Evolutionary conservation across 2,888 invertebrate species (phyloP), one percentile per base, ranked within the genome.

Genomic region (Lottia gigantea): DNA sequence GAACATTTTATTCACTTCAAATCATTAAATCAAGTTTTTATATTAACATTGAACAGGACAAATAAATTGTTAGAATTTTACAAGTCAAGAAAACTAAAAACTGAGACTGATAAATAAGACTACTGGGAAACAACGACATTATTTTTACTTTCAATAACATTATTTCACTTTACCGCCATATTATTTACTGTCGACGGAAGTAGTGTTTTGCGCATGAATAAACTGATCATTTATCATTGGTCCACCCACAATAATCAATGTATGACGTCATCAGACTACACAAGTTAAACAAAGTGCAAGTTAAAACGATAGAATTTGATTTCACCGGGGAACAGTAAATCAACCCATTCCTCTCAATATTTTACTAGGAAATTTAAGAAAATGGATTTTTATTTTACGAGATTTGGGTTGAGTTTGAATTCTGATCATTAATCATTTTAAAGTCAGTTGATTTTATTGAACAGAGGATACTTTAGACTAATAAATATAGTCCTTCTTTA

Each of bases 271-370:
- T 40, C 40, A 40, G 40, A 40, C 55, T 55, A 23, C 23, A 55
- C 19, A 55, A 55, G 55, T 55, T 55, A 55, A 55, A 55, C 55
- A 55, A 55, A 55, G 40, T 55, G 55, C 55, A 55, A 55, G 55
- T 15, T 14, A 23, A 7, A 40, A 40, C 7, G 40, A 40, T 40
- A 40, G 8, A 40, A 40, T n/a, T 19, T 55, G 55, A 55, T 55
- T 55, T 55, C 55, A 55, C 55, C 19, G 11, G 55, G 55, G 55
- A 55, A 23, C 55, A 23, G 55, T 55, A 55, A 55, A 55, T 55
- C 55, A 55, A 55, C 55, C 40, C 19, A 19, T 55, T 55, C 55
- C 14, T 19, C 19, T 55, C 55, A 23, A 55, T 23, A 55, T 55
- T 55, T 55, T 55, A 55, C 19, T 55, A 55, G 19, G 19, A 55